Evolutionary conservation across 2,113 vertebrate genomes (phyloP), one percentile per base, ranked within the genome.

Genomic region (Sturnus vulgaris): DNA sequence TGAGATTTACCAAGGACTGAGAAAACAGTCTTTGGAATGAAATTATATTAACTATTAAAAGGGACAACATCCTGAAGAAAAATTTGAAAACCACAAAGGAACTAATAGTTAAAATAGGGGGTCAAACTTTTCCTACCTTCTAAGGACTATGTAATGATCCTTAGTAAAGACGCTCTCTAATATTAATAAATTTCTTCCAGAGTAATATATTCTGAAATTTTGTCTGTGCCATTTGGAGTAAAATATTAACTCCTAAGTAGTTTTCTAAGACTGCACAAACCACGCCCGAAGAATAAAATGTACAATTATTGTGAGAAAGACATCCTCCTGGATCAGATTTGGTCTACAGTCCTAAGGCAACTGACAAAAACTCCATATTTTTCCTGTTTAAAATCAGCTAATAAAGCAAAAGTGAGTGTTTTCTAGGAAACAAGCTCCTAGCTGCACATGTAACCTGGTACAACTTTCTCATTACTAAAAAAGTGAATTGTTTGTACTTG

Each of bases 241-340:
- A 70, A 91, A 66, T 30, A 18, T 22, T 70, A 53, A 47, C 3
- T 47, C 70, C 31, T 39, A 50, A 37, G 12, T 59, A 28, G 37
- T 39, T 92, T 88, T 55, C 63, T 71, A 61, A 63, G 35, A 81
- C 70, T 5, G 27, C 7, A 86, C 12, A 84, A 70, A 35, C 6
- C 11, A 55, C 23, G 3, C 2, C 9, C 21, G 56, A 81, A 77
- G 11, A 79, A 44, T 37, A 70, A 90, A 73, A 71, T 7, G 7
- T 19, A 78, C 35, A 35, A 55, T 27, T 30, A 63, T 1, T 53
- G 20, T 31, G 27, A 79, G 27, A 69, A 70, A 68, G 18, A 55
- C 1, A 0, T 27, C 12, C 14, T 72, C 13, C 31, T 57, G 2
- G 2, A 30, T 28, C 5, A 59, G 10, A 12, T 40, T 6, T 70